phyloP scores from a whole-genome alignment of 2,888 invertebrate species.

The Cephus sareptanus region DNA sequence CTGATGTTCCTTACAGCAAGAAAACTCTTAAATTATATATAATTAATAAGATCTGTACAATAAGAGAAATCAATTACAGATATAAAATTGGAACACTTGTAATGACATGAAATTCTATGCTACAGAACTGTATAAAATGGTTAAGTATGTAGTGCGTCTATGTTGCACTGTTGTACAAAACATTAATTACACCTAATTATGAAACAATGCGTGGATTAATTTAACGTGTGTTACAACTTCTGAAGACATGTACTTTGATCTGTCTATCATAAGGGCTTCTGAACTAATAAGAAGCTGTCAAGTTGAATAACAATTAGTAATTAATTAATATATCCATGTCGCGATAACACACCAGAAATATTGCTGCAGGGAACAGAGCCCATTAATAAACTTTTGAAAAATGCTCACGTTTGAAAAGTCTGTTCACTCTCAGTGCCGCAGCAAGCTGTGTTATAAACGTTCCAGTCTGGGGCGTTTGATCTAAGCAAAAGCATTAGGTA shows the following conservation, averaged over 20 bases:
- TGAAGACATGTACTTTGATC: not conserved
- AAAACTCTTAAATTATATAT: not conserved
- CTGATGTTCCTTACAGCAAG: not conserved
- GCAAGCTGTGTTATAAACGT: slow-evolving; percentile 46
- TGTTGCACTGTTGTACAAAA: not conserved
- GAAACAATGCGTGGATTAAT: not conserved
- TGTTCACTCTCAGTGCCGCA: slow-evolving; percentile 44
- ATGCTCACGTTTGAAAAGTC: slow-evolving; percentile 45
- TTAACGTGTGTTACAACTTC: not conserved
- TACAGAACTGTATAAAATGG: not conserved
- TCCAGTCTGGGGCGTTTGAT: slow-evolving; percentile 45
- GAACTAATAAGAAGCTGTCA: not conserved
- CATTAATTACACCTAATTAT: not conserved
- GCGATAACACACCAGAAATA: not conserved
- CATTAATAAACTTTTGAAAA: slow-evolving; percentile 13
- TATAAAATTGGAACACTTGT: not conserved
- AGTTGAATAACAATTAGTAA: not conserved
- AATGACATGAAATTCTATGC: not conserved
- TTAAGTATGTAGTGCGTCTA: not conserved
- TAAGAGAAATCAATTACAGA: not conserved
- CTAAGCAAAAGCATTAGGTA: slow-evolving; percentile 38
- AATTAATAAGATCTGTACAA: not conserved
- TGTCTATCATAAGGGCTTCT: not conserved
- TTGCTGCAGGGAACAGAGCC: slow-evolving; percentile 10
- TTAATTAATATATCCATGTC: not conserved